phyloP scores from a whole-genome alignment of 2,113 vertebrate species.

The Oceanites oceanicus region DNA sequence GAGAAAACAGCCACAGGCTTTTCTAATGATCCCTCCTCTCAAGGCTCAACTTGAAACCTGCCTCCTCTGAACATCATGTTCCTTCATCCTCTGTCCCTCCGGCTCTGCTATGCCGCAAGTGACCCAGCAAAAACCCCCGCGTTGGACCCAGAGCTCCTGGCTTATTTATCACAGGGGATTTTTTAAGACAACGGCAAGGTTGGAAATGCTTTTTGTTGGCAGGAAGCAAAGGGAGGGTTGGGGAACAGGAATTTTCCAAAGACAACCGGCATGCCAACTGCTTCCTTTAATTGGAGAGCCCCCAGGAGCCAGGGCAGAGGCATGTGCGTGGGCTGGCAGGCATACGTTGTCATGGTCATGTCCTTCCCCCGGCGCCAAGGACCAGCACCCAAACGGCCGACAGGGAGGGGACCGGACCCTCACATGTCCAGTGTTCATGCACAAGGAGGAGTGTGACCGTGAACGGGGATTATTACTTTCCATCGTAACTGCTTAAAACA shows the following conservation, averaged over 20 bases:
- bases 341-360: fast-evolving
- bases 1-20: neutral
- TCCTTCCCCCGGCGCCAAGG: neutral
- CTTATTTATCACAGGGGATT: neutral
- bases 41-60: neutral
- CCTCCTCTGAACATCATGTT: neutral
- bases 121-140: neutral
- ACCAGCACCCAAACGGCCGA: neutral
- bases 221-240: neutral
- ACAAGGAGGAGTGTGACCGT: fast-evolving
- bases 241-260: conserved; percentile 5
- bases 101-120: neutral
- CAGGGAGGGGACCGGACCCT: fast-evolving
- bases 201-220: neutral
- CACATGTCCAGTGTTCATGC: fast-evolving
- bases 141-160: neutral
- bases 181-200: neutral
- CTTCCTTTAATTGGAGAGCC: neutral
- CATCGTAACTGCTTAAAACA: neutral
- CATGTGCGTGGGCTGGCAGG: neutral
- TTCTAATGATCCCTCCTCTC: neutral
- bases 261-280: neutral
- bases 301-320: neutral
- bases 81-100: neutral
- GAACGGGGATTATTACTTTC: neutral